Percentiles rank a stretch among this genome's conserved stretches.
phyloP scores from a whole-genome alignment of 2,797 vertebrate species.

The Gymnoscopelus microlampas region DNA sequence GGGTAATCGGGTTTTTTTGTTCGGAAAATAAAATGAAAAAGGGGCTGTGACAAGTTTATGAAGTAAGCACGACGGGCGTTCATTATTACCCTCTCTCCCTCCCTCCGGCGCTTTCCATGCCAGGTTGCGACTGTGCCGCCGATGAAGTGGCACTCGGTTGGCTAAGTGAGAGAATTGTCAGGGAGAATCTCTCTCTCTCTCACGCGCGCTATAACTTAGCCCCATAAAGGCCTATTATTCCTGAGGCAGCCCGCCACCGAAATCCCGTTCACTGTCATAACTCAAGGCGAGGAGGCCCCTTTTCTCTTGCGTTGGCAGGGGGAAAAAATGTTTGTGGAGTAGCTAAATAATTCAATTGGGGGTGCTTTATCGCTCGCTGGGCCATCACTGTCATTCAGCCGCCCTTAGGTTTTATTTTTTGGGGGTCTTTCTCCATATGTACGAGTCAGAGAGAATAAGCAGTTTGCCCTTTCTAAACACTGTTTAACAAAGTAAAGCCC shows the following conservation, averaged over 20 bases:
- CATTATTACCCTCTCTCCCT: slow-evolving; percentile 80
- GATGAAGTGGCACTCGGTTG: slow-evolving; percentile 27
- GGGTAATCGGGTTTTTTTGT: slow-evolving; percentile 86
- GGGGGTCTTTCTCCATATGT: slow-evolving; percentile 24
- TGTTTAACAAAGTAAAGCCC: slow-evolving; percentile 43
- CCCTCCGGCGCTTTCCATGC: slow-evolving; percentile 11
- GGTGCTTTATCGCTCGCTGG: slow-evolving; percentile 36
- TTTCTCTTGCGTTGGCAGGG: slow-evolving; percentile 46
- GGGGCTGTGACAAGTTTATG: slow-evolving; percentile 92
- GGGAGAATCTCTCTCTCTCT: slow-evolving; percentile 47
- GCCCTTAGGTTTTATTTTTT: slow-evolving; percentile 10
- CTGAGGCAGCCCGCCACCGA: slow-evolving; percentile 50
- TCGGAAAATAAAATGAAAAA: slow-evolving; percentile 92
- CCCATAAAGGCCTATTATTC: slow-evolving; percentile 70
- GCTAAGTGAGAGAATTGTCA: slow-evolving; percentile 49
- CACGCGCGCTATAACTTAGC: slow-evolving; percentile 58
- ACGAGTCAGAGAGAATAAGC: slow-evolving; percentile 23
- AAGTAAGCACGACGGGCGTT: slow-evolving; percentile 92
- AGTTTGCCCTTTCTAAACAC: slow-evolving; percentile 51
- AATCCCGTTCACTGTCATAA: slow-evolving; percentile 70
- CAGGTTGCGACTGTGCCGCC: slow-evolving; percentile 34
- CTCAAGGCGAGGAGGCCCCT: slow-evolving; percentile 42
- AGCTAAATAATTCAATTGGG: slow-evolving; percentile 61
- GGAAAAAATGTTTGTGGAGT: slow-evolving; percentile 59
- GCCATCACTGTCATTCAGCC: slow-evolving; percentile 54